Evolutionary conservation across 2,888 invertebrate genomes (phyloP), one percentile per base, ranked within the genome.

Genomic region (Ariolimax columbianus): DNA sequence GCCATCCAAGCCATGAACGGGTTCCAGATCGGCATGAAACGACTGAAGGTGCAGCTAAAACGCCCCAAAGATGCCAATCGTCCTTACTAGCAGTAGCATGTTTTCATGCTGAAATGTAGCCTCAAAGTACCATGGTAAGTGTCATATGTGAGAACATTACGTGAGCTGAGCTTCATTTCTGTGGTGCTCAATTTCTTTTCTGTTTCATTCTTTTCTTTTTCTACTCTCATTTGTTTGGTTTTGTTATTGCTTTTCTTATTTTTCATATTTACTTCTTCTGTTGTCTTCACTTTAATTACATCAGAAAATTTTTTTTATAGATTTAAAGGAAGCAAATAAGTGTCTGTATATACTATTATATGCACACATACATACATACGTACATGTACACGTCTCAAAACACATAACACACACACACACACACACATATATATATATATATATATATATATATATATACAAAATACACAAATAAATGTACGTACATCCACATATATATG

Each of bases 1-100:
- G 99, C 99, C 92, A 99, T 99, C 95, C 98, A 99, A 95, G 97
- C 99, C 93, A 99, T 99, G 99, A 99, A 99, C 95, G 99, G 99
- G 94, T 99, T 99, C 95, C 99, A 99, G 95, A 99, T 99, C 95
- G 99, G 99, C 94, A 99, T 99, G 99, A 99, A 99, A 96, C 96
- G 99, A 94, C 97, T 99, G 94, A 99, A 99, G 96, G 99, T 99
- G 93, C 99, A 99, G 95, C 96, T 99, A 95, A 99, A 99, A 95
- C 96, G 99, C 96, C 99, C 99, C 95, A 98, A 98, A 96, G 98
- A 98, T 95, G 98, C 98, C 94, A 98, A 97, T 95, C 96, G 98
- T 96, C 98, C 98, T 95, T 99, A 99, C 96, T 99, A 97, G 78
- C 4, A 66, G 47, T 40, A 30, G 30, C 33, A 51, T 59, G 59